Evolutionary conservation across 2,797 vertebrate genomes (phyloP).

Genomic region (Harpagifer antarcticus): DNA sequence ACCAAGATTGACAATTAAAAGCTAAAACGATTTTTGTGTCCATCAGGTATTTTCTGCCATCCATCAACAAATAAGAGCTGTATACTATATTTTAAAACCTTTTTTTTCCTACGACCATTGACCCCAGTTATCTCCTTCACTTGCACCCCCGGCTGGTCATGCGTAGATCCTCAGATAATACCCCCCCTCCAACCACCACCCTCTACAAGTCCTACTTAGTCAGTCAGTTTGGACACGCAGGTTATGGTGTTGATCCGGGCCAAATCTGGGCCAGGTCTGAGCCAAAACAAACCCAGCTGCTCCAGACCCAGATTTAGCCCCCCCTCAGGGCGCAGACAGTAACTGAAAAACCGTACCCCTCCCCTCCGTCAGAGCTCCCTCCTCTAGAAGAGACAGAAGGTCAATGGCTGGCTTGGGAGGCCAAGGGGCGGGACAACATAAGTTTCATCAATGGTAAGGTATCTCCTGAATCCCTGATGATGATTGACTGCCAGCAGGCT

Average conservation of each 20-base stretch:
- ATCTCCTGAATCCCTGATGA: constrained; percentile 66
- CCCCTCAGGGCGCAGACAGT: constrained; percentile 64
- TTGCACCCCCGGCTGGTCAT: constrained; percentile 68
- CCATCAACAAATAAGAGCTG: constrained; percentile 28
- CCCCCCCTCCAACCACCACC: constrained; percentile 35
- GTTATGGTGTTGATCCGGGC: constrained; percentile 74
- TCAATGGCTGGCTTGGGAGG: constrained; percentile 79
- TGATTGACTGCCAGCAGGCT: constrained; percentile 52
- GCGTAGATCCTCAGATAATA: constrained; percentile 71
- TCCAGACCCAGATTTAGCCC: constrained; percentile 79
- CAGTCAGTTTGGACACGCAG: constrained; percentile 75
- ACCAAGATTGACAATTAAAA: constrained; percentile 2
- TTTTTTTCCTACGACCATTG: constrained; percentile 49
- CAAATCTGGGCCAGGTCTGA: constrained; percentile 76
- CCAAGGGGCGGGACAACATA: constrained; percentile 72
- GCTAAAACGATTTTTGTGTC: background rate
- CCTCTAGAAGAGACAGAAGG: constrained; percentile 82
- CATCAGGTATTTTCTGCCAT: constrained; percentile 77
- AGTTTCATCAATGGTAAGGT: constrained; percentile 83
- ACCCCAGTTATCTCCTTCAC: constrained; percentile 57
- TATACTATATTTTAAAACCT: constrained; percentile 34
- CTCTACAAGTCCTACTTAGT: constrained; percentile 69
- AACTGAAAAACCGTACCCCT: constrained; percentile 81
- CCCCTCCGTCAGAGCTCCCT: constrained; percentile 79
- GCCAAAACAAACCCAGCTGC: constrained; percentile 58